Percentiles rank a stretch among this genome's conserved stretches.
Evolutionary conservation across 2,797 vertebrate genomes (phyloP).

Genomic region (Siniperca undulata): DNA sequence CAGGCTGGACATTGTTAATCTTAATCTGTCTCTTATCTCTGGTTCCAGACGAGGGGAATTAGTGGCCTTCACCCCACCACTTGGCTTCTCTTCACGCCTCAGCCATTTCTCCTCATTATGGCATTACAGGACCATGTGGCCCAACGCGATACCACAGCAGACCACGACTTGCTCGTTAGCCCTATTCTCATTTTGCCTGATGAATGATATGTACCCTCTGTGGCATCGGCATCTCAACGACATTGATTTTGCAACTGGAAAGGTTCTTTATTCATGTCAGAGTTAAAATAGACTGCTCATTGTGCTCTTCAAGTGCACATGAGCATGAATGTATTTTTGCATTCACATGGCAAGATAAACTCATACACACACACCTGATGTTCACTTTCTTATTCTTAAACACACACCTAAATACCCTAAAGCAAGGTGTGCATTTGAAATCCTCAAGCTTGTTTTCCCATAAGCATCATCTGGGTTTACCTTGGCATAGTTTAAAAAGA

Average conservation of each 20-base stretch:
- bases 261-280: slow-evolving; percentile 52
- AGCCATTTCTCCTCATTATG: slow-evolving; percentile 76
- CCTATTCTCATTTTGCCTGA: slow-evolving; percentile 61
- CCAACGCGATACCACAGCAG: slow-evolving; percentile 63
- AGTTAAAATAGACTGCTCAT: slow-evolving; percentile 43
- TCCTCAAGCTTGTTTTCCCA: slow-evolving; percentile 27
- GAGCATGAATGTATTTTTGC: slow-evolving; percentile 6
- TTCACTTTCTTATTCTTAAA: slow-evolving; percentile 29
- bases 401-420: slow-evolving; percentile 13
- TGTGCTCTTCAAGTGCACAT: slow-evolving; percentile 37
- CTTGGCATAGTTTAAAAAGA: slow-evolving; percentile 21
- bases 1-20: slow-evolving; percentile 78
- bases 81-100: slow-evolving; percentile 66
- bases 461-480: slow-evolving; percentile 17
- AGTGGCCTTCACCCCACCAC: slow-evolving; percentile 67
- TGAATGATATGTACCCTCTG: slow-evolving; percentile 68
- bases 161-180: slow-evolving; percentile 64
- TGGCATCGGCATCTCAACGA: slow-evolving; percentile 29
- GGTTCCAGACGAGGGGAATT: slow-evolving; percentile 77
- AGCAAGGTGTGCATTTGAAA: slow-evolving; percentile 23
- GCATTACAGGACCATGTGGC: slow-evolving; percentile 70
- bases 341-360: neutral
- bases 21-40: slow-evolving; percentile 81
- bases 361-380: neutral
- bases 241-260: slow-evolving; percentile 55